phyloP scores from a whole-genome alignment of 2,888 invertebrate genomes.

The Gari tellinella region DNA sequence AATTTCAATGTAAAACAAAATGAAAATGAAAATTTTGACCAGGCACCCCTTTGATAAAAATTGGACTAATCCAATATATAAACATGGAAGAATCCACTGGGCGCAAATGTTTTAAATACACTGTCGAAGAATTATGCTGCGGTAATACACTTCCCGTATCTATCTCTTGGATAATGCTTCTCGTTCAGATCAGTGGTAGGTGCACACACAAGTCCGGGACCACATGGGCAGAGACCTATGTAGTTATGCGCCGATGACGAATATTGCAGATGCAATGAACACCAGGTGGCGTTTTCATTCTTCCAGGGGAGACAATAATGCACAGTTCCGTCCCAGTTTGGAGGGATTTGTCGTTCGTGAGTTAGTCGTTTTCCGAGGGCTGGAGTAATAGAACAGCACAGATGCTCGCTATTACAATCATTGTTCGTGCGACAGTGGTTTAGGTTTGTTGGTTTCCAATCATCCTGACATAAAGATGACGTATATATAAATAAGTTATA shows the following conservation, averaged over 20 bases:
- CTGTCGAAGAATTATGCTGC: neutral
- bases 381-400: conserved; percentile 68
- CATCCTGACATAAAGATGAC: neutral
- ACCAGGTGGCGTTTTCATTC: conserved; percentile 70
- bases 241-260: conserved; percentile 56
- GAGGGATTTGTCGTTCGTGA: conserved; percentile 40
- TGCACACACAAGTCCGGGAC: conserved; percentile 67
- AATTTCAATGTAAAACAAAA: too few species aligned
- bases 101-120: too few species aligned
- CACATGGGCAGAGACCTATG: conserved; percentile 72
- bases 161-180: conserved; percentile 65
- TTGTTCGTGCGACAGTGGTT: conserved; percentile 57
- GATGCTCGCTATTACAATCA: conserved; percentile 54
- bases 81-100: too few species aligned
- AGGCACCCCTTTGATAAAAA: too few species aligned
- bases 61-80: too few species aligned
- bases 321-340: conserved; percentile 61
- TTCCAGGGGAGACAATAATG: conserved; percentile 77
- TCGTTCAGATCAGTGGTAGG: conserved; percentile 65
- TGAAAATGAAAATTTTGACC: too few species aligned
- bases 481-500: too few species aligned
- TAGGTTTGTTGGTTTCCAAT: conserved; percentile 49
- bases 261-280: conserved; percentile 64
- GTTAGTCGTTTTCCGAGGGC: conserved; percentile 55
- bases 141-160: conserved; percentile 67